Evolutionary conservation across 37 sponge, comb jelly and placozoan genomes (phyloP), one percentile per base, ranked within the genome.

Genomic region (Theonella swinhoei): DNA sequence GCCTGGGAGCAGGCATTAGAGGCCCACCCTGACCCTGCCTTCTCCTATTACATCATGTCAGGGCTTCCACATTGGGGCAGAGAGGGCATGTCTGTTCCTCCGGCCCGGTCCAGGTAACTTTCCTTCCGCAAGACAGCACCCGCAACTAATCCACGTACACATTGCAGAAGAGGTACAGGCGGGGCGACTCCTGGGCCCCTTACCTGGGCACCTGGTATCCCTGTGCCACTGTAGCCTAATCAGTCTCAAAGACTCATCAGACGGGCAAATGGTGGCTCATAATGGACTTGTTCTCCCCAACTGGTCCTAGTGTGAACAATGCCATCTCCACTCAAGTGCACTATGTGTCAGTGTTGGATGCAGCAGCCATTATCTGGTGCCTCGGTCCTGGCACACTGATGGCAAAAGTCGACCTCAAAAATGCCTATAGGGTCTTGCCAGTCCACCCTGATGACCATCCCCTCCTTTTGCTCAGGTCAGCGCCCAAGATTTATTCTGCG

Each of bases 211-310:
- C 54, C 14, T 47, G 14, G 54, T 14, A 47, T 47, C 54, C 54
- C 54, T 47, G 42, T 28, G 39, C 39, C 80, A 70, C 3, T 31
- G 9, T 39, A 79, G 68, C 34, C 67, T 17, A 17, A 25, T 81
- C 72, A 72, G 82, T 54, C 70, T 70, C 82, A 14, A 81, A 81
- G 58, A 25, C 31, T 11, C 26, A 20, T 33, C 70, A 68, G 23
- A 42, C 82, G 7, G 82, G 82, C 4, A 41, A 54, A 39, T 69
- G 42, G 29, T n/a, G 54, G 43, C 61, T 81, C 8, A 70, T 70
- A 36, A 9, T 33, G 7, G 71, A 70, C 38, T 33, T 70, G 29
- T 70, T 38, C 19, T 34, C 39, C 29, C 71, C 71, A 17, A 34
- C 71, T 23, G 71, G 38, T 70, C 39, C 4, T 33, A 70, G 71